Base-by-base conservation (phyloP, 2,888 invertebrate species). In the Chirona hameri region DNA sequence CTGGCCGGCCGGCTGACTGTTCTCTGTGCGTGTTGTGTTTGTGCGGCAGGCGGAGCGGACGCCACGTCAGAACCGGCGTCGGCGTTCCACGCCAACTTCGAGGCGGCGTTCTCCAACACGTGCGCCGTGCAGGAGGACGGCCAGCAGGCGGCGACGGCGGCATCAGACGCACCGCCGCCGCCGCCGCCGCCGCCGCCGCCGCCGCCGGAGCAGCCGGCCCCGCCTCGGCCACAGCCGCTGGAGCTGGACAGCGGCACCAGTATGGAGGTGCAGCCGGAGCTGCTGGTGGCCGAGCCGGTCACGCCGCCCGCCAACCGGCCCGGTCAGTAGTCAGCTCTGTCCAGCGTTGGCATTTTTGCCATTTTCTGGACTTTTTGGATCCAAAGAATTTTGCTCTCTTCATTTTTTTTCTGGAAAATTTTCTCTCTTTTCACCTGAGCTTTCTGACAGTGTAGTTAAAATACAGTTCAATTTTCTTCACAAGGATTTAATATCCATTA, bases 181-280 rank as follows among this genome's bases (percentile, higher is more conserved):
- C 39, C 39, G 21, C 15, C 0, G 39, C 72, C 29, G 72, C 72
- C 2, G 29, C 65, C n/a, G 27, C n/a, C 65, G 27, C 9, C 9
- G 65, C 27, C 9, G 27, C 72, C 18, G 72, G 31, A 7, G 72
- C 31, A 24, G 18, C 31, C 18, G 31, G 31, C 31, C 15, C 27
- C 27, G 27, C 65, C 12, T 5, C 72, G 3, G 72, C 29, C 9
- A 18, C 18, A 14, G 18, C 18, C 1, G 18, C 72, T 29, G 72
- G 15, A 72, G 31, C 72, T 29, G 31, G 18, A 15, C 29, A 3
- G 3, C 2, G 29, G 10, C 29, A 10, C 27, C 29, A 18, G 18
- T 15, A 46, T 76, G 76, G 76, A 76, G 76, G 76, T 76, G 76
- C 76, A 76, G 76, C 76, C 76, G 9, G 76, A 76, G 46, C 12